Evolutionary conservation across 2,888 invertebrate species (phyloP).

Genomic region (Geophilus truncorum): DNA sequence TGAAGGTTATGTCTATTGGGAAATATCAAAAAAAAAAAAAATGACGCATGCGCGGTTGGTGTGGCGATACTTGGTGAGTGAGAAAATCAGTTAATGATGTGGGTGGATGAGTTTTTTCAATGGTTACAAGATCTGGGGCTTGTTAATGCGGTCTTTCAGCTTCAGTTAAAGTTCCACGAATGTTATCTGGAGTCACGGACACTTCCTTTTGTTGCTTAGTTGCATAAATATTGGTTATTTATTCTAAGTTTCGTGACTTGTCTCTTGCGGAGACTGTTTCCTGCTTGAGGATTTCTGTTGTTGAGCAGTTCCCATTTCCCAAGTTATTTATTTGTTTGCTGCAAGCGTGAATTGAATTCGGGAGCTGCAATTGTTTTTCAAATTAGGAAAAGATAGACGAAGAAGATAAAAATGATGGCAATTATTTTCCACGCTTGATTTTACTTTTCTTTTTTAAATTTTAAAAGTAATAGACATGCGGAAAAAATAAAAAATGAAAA

Average conservation of each 20-base stretch:
- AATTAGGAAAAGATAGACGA: no score
- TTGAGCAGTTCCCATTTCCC: background rate
- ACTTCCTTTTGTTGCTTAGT: background rate
- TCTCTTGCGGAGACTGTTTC: background rate
- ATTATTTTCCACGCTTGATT: background rate
- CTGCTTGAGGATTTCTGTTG: background rate
- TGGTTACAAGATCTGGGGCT: background rate
- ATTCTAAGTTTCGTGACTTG: background rate
- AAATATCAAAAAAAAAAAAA: background rate
- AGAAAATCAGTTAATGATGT: background rate
- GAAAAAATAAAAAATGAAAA: no score
- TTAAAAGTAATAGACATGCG: no score
- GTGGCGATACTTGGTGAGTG: background rate
- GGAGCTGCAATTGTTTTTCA: background rate
- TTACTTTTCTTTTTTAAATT: background rate
- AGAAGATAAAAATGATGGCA: background rate
- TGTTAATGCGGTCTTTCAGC: background rate
- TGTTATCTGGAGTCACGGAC: background rate
- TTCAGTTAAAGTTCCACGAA: background rate
- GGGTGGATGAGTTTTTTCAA: background rate
- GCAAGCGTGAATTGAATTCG: background rate
- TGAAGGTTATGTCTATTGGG: background rate
- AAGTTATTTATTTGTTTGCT: background rate
- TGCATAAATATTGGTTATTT: background rate
- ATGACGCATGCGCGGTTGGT: background rate